Conservation (phyloP, 2,888 invertebrate genomes). For the Celastrina argiolus region DNA sequence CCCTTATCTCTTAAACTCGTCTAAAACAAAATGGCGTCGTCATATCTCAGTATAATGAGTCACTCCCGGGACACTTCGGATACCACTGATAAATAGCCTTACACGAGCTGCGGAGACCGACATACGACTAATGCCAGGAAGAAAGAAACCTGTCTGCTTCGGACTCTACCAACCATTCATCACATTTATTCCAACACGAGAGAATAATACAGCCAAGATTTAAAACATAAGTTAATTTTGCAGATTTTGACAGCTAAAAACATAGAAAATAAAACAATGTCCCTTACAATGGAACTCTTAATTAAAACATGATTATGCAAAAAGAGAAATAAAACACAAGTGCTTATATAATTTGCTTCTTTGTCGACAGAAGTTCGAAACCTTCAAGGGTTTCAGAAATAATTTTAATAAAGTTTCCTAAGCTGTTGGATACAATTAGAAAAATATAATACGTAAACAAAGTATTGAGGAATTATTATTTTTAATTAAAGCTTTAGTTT, state of each 20-base stretch:
- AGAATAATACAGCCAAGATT: neutral
- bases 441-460: neutral
- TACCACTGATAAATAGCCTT: neutral
- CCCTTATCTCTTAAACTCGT: neutral
- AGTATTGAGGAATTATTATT: neutral
- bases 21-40: neutral
- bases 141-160: conserved; percentile 9
- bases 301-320: neutral
- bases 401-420: neutral
- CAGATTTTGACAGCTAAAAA: neutral
- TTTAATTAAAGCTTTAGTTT: too few species aligned
- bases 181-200: neutral
- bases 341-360: neutral
- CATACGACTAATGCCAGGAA: neutral
- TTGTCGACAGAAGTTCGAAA: neutral
- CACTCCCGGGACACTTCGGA: conserved; percentile 1
- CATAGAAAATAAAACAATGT: neutral
- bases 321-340: neutral
- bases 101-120: neutral
- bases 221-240: neutral
- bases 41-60: conserved; percentile 6
- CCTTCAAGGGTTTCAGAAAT: neutral
- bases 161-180: neutral
- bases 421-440: neutral
- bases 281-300: neutral